A percentile compares a stretch with the other conserved stretches of the same genome.
phyloP scores from a whole-genome alignment of 2,888 invertebrate species.

The Cheilosia vernalis region DNA sequence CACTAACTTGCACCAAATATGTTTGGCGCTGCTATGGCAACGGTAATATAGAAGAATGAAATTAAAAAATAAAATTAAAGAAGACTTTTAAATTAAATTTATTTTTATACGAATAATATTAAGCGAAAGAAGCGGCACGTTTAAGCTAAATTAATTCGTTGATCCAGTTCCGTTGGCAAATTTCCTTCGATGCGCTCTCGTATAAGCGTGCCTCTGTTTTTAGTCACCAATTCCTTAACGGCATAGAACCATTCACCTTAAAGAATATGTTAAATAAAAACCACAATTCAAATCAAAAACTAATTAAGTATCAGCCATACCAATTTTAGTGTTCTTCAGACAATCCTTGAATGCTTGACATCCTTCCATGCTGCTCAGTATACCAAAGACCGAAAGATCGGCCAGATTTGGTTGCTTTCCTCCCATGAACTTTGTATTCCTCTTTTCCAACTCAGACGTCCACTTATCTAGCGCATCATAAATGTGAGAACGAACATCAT shows the following conservation, averaged over 20 bases:
- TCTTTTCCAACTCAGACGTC: slow-evolving; percentile 88
- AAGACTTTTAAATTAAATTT: slow-evolving; percentile 19
- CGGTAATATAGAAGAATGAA: no score
- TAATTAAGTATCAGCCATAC: slow-evolving; percentile 81
- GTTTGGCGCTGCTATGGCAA: no score
- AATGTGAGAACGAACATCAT: slow-evolving; percentile 94
- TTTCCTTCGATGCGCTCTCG: slow-evolving; percentile 79
- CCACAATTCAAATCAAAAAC: neutral
- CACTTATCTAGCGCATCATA: slow-evolving; percentile 95
- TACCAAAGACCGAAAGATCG: slow-evolving; percentile 95
- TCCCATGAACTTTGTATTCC: slow-evolving; percentile 91
- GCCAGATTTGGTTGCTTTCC: slow-evolving; percentile 94
- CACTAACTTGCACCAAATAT: no score
- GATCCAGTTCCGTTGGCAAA: slow-evolving; percentile 55
- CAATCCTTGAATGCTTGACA: slow-evolving; percentile 94
- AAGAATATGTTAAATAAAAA: slow-evolving; percentile 17
- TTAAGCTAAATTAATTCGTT: slow-evolving; percentile 55
- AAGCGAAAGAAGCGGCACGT: neutral
- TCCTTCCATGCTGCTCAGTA: slow-evolving; percentile 96
- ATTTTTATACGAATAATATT: slow-evolving; percentile 2
- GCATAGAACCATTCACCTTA: slow-evolving; percentile 88
- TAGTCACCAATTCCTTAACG: slow-evolving; percentile 85
- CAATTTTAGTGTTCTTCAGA: slow-evolving; percentile 89
- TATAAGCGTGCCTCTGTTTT: slow-evolving; percentile 80
- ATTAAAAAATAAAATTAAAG: no score